Percentiles rank a stretch among this genome's conserved stretches.
These are phyloP conservation scores for Tethea ocularis DNA, from an alignment of 2,888 invertebrate genomes.

Conservation along the genomic window DNA sequence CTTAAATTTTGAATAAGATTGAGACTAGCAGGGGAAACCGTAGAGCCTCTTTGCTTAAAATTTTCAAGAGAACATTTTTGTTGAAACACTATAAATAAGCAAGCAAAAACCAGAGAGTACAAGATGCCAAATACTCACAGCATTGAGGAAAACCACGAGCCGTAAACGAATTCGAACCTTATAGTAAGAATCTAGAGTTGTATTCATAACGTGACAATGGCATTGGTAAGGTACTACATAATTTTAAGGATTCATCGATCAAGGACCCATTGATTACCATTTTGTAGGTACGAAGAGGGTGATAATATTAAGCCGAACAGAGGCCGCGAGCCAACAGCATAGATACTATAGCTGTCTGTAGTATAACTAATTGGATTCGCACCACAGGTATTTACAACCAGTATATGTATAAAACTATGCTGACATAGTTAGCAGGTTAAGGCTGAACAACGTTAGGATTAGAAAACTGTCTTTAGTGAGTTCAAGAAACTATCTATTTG, in stretches of 20 bases:
- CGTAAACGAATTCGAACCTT: neutral
- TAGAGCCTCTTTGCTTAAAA: neutral
- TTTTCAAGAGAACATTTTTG: neutral
- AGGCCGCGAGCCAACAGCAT: neutral
- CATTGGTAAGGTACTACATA: neutral
- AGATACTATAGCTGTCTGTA: neutral
- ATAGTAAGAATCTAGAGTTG: neutral
- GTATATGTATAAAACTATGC: neutral
- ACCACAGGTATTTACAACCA: neutral
- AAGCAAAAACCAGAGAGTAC: neutral
- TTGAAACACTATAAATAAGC: neutral
- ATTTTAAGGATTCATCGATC: neutral
- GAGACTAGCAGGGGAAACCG: neutral
- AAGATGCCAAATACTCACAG: neutral
- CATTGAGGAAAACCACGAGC: neutral
- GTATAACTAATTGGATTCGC: neutral
- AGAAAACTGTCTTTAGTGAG: neutral
- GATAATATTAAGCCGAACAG: neutral
- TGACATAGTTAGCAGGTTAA: neutral
- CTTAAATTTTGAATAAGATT: constrained; percentile 4
- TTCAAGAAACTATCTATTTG: neutral
- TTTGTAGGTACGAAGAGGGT: neutral
- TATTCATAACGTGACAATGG: neutral
- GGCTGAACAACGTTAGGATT: neutral
- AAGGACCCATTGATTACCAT: neutral